Percentiles rank a stretch among this genome's conserved stretches.
Conservation (phyloP, 2,797 vertebrate genomes). For the Manis pentadactyla region DNA sequence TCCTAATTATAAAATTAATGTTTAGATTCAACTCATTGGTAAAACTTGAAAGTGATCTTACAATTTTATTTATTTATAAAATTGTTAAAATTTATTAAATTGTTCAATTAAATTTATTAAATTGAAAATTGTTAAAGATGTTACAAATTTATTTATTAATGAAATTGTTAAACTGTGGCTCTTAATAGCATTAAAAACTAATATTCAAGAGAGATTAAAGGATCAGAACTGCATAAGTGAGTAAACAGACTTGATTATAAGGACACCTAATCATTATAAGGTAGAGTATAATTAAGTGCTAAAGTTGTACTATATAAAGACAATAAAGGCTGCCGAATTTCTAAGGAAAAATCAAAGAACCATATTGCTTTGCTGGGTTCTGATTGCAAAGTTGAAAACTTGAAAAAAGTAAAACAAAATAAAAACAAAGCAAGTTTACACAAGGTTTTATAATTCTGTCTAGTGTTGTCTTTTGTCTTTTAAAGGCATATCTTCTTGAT, state of each 20-base stretch:
- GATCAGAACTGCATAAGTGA: constrained; percentile 68
- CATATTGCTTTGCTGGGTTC: constrained; percentile 44
- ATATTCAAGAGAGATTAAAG: constrained; percentile 78
- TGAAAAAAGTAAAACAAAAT: constrained; percentile 28
- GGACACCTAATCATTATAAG: constrained; percentile 78
- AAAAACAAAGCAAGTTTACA: constrained; percentile 46
- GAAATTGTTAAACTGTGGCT: constrained; percentile 73
- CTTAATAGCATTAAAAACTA: constrained; percentile 74
- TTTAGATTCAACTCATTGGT: neutral
- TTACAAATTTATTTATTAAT: constrained; percentile 5
- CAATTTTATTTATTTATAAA: constrained; percentile 68
- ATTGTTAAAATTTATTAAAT: constrained; percentile 75
- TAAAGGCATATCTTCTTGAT: neutral
- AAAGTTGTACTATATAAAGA: constrained; percentile 58
- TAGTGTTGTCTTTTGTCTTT: constrained; percentile 32
- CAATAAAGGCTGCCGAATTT: constrained; percentile 59
- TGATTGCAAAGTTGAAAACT: constrained; percentile 29
- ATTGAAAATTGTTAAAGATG: no score
- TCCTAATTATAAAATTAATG: constrained; percentile 21
- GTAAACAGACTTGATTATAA: constrained; percentile 80
- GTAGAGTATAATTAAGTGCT: constrained; percentile 78
- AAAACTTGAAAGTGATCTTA: constrained; percentile 51
- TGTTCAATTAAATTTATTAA: neutral
- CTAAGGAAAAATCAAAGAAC: constrained; percentile 71
- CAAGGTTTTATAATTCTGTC: constrained; percentile 27